A percentile compares a stretch with the other conserved stretches of the same genome.
Conservation (phyloP, 2,888 invertebrate species). For the Pediacus dermestoides region DNA sequence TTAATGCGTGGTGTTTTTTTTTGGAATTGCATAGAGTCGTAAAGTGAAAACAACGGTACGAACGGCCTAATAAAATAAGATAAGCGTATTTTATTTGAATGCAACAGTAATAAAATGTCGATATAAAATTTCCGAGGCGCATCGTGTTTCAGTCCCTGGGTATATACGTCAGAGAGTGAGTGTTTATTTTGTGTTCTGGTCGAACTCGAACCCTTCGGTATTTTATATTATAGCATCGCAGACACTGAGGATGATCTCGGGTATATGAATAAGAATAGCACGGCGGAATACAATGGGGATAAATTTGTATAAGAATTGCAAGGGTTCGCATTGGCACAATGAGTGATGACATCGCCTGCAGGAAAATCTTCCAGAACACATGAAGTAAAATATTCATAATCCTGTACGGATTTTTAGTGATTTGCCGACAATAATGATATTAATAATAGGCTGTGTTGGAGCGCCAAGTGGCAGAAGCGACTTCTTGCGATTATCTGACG, state of each 20-base stretch:
- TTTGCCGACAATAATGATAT: too few species aligned
- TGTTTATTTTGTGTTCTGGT: background rate
- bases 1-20: slow-evolving; percentile 15
- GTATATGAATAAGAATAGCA: slow-evolving; percentile 41
- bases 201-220: slow-evolving; percentile 19
- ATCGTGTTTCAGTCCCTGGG: slow-evolving; percentile 31
- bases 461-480: slow-evolving; percentile 23
- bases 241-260: slow-evolving; percentile 31
- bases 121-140: slow-evolving; percentile 31
- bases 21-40: slow-evolving; percentile 12
- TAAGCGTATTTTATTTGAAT: slow-evolving; percentile 23
- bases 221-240: slow-evolving; percentile 30
- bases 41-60: slow-evolving; percentile 21
- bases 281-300: slow-evolving; percentile 36
- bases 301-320: slow-evolving; percentile 43
- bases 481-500: slow-evolving; percentile 34
- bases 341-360: slow-evolving; percentile 43
- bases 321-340: slow-evolving; percentile 33
- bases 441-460: slow-evolving; percentile 11
- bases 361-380: background rate
- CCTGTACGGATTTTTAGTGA: too few species aligned
- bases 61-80: slow-evolving; percentile 16
- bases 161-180: too few species aligned
- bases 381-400: too few species aligned
- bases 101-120: slow-evolving; percentile 29